These are phyloP conservation scores for Linnaemya tessellans DNA, from an alignment of 2,888 invertebrate genomes.

Conservation along the genomic window DNA sequence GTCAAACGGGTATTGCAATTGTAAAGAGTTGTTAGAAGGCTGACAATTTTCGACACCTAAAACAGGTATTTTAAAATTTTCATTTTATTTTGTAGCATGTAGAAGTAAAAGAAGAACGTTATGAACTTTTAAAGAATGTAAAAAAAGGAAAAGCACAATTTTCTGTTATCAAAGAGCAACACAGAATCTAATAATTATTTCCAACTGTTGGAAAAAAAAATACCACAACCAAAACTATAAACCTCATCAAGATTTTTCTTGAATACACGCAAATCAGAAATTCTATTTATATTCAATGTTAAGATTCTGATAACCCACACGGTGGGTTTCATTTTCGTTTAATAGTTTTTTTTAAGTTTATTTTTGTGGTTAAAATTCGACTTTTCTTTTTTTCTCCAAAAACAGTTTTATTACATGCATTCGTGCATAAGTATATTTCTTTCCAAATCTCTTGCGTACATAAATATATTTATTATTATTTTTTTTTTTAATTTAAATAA, in stretches of 20 bases:
- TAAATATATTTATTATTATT: no score
- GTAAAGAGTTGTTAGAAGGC: constrained; percentile 63
- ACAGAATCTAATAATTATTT: neutral
- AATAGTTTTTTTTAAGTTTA: neutral
- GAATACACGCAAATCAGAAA: constrained; percentile 42
- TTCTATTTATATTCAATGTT: constrained; percentile 56
- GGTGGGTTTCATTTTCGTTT: neutral
- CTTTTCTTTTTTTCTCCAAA: constrained; percentile 27
- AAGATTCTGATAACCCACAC: constrained; percentile 28
- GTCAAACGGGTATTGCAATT: constrained; percentile 80
- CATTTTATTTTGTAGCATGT: constrained; percentile 26
- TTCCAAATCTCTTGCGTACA: neutral
- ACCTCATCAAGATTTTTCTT: constrained; percentile 65
- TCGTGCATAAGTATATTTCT: constrained; percentile 5
- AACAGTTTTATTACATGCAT: neutral
- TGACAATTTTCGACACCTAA: constrained; percentile 23
- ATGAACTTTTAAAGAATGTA: constrained; percentile 37
- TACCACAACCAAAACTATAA: constrained; percentile 42
- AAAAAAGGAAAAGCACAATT: constrained; percentile 63
- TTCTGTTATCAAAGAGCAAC: neutral
- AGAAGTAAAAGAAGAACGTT: constrained; percentile 16
- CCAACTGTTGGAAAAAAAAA: constrained; percentile 21
- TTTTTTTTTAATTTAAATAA: neutral
- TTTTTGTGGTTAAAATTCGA: constrained; percentile 30
- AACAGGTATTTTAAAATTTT: constrained; percentile 32